Conservation (phyloP, 2,888 invertebrate species). For the Oscheius sp. region DNA sequence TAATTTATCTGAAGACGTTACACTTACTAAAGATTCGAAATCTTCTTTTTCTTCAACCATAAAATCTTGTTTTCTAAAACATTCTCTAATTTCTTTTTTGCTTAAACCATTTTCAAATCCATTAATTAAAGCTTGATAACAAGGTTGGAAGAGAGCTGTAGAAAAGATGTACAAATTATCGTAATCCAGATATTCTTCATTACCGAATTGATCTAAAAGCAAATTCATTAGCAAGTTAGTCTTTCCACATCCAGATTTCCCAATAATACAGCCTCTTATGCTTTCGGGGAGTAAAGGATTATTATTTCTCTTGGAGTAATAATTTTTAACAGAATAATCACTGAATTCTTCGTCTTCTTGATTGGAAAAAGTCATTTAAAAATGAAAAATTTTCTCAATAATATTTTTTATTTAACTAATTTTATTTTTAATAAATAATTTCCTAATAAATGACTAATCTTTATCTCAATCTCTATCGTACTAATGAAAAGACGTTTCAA, state of each 20-base stretch:
- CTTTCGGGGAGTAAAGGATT: too few relatives aligned
- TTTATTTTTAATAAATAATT: slow-evolving; percentile 7
- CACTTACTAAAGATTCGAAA: slow-evolving; percentile 31
- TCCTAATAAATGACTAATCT: slow-evolving; percentile 25
- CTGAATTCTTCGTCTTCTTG: background rate
- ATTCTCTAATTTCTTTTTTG: too few relatives aligned
- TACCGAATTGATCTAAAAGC: slow-evolving; percentile 52
- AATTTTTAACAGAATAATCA: slow-evolving; percentile 28
- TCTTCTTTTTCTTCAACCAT: slow-evolving; percentile 38
- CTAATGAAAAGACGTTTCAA: slow-evolving; percentile 33
- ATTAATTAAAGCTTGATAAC: too few relatives aligned
- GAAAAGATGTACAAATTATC: slow-evolving; percentile 51
- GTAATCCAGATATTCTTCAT: slow-evolving; percentile 49
- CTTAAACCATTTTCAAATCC: too few relatives aligned
- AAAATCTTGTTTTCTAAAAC: slow-evolving; percentile 43
- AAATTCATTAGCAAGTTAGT: too few relatives aligned
- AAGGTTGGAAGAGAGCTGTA: slow-evolving; percentile 57
- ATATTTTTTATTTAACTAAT: background rate
- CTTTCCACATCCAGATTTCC: slow-evolving; percentile 54
- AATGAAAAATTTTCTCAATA: too few relatives aligned
- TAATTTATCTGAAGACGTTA: slow-evolving; percentile 23
- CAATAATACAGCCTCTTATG: slow-evolving; percentile 58
- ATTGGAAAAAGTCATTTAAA: slow-evolving; percentile 1
- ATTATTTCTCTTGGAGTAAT: slow-evolving; percentile 23
- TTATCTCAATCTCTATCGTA: slow-evolving; percentile 25